phyloP scores from a whole-genome alignment of 2,888 invertebrate genomes.

The Ennomos fuscantarius region DNA sequence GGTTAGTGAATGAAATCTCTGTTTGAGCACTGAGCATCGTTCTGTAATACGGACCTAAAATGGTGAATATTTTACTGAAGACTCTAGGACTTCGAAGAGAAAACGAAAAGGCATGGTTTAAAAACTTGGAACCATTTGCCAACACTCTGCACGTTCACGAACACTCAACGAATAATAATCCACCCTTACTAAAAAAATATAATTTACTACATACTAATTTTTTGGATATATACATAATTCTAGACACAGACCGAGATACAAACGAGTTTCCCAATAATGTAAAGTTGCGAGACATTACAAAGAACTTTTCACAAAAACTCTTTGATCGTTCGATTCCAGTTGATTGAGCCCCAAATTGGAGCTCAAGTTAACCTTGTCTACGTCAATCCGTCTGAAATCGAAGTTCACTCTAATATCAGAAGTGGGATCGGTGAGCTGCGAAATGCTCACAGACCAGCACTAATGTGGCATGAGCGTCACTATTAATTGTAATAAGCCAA shows the following conservation, averaged over 20 bases:
- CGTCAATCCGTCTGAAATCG: slow-evolving; percentile 29
- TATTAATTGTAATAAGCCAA: slow-evolving; percentile 20
- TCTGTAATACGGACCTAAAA: too few species aligned
- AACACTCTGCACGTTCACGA: too few species aligned
- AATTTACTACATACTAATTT: too few species aligned
- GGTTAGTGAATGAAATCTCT: too few species aligned
- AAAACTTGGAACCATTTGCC: too few species aligned
- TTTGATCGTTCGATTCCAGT: slow-evolving; percentile 34
- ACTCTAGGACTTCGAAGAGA: too few species aligned
- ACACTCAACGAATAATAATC: too few species aligned
- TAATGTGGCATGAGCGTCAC: slow-evolving; percentile 16
- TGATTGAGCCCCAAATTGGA: slow-evolving; percentile 34
- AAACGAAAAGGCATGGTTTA: too few species aligned
- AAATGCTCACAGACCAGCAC: slow-evolving; percentile 27
- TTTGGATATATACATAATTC: too few species aligned
- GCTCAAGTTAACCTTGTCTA: slow-evolving; percentile 22
- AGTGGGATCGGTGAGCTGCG: slow-evolving; percentile 19
- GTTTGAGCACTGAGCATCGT: too few species aligned
- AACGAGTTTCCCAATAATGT: slow-evolving; percentile 21
- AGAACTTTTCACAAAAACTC: slow-evolving; percentile 23
- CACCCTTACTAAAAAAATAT: too few species aligned
- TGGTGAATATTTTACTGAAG: too few species aligned
- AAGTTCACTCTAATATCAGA: slow-evolving; percentile 17
- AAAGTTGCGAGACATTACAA: slow-evolving; percentile 32
- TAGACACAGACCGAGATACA: slow-evolving; percentile 3